Conservation (phyloP, 2,888 invertebrate species). For the Xylota sylvarum region DNA sequence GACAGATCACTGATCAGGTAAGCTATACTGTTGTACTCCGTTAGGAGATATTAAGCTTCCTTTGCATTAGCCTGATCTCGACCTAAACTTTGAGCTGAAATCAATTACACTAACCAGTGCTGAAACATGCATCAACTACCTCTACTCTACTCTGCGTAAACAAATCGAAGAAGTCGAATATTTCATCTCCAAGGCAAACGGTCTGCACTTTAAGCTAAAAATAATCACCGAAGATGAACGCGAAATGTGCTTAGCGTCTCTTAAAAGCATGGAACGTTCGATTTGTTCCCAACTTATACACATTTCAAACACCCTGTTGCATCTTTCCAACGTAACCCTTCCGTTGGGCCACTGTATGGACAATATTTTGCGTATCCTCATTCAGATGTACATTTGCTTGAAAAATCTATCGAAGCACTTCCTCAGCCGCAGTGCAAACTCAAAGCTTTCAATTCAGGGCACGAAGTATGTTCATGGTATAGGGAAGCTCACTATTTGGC, state of each 20-base stretch:
- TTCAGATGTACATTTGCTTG: slow-evolving; percentile 86
- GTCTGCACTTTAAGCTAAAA: slow-evolving; percentile 84
- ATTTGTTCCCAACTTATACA: slow-evolving; percentile 87
- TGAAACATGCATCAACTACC: slow-evolving; percentile 80
- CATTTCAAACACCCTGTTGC: slow-evolving; percentile 86
- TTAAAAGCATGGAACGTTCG: slow-evolving; percentile 86
- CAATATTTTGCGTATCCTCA: slow-evolving; percentile 86
- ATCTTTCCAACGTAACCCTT: slow-evolving; percentile 85
- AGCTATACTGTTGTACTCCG: neutral
- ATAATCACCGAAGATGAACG: slow-evolving; percentile 85
- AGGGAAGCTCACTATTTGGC: too few relatives aligned
- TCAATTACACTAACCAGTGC: slow-evolving; percentile 81
- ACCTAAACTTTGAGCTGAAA: slow-evolving; percentile 79
- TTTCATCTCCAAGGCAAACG: slow-evolving; percentile 85
- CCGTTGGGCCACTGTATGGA: slow-evolving; percentile 86
- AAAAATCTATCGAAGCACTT: slow-evolving; percentile 88
- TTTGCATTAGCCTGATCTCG: slow-evolving; percentile 46
- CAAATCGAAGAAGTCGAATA: slow-evolving; percentile 84
- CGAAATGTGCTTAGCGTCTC: slow-evolving; percentile 84
- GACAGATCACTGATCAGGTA: slow-evolving; percentile 79
- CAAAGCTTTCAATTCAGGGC: slow-evolving; percentile 80
- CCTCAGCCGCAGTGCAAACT: slow-evolving; percentile 84
- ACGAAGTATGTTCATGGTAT: slow-evolving; percentile 78
- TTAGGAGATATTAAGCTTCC: neutral
- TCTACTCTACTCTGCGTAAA: slow-evolving; percentile 81